phyloP scores from a whole-genome alignment of 64 coral and sea anemone genomes.

The Porites lutea region DNA sequence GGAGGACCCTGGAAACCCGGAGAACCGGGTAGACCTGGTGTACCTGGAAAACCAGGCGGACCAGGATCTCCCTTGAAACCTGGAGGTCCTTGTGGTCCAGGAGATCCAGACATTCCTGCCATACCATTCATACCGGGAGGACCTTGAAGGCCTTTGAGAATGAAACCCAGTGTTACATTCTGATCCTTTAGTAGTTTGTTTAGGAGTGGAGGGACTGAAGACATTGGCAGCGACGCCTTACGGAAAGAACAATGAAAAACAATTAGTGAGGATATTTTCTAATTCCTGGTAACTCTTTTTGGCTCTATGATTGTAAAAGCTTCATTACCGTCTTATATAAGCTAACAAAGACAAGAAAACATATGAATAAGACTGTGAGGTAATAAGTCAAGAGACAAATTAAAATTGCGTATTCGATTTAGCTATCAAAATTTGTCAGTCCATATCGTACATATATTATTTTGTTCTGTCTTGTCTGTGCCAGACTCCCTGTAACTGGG shows the following conservation, averaged over 20 bases:
- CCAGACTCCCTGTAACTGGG: too few species aligned
- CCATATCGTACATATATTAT: too few species aligned
- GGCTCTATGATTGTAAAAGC: too few species aligned
- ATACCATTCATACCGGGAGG: constrained; percentile 91
- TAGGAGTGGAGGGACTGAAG: constrained; percentile 93
- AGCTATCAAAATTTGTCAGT: too few species aligned
- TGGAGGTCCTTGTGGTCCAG: constrained; percentile 84
- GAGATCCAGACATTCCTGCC: constrained; percentile 92
- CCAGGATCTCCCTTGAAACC: constrained; percentile 94
- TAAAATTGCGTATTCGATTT: too few species aligned
- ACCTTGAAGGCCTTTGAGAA: constrained; percentile 98
- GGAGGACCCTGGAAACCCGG: constrained; percentile 97
- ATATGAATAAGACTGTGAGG: too few species aligned
- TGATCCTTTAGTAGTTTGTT: constrained; percentile 99
- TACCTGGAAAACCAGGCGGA: constrained; percentile 86
- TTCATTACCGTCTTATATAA: too few species aligned
- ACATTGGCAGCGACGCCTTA: constrained; percentile 94
- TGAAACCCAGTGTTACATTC: constrained; percentile 99
- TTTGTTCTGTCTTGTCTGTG: too few species aligned
- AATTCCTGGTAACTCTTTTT: too few species aligned
- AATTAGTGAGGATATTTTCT: too few species aligned
- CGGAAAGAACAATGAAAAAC: neutral
- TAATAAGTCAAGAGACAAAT: too few species aligned
- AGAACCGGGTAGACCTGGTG: constrained; percentile 86
- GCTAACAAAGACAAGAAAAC: too few species aligned